Evolutionary conservation across 2,888 invertebrate species (phyloP), one percentile per base, ranked within the genome.

Genomic region (Priocnemis perturbator): DNA sequence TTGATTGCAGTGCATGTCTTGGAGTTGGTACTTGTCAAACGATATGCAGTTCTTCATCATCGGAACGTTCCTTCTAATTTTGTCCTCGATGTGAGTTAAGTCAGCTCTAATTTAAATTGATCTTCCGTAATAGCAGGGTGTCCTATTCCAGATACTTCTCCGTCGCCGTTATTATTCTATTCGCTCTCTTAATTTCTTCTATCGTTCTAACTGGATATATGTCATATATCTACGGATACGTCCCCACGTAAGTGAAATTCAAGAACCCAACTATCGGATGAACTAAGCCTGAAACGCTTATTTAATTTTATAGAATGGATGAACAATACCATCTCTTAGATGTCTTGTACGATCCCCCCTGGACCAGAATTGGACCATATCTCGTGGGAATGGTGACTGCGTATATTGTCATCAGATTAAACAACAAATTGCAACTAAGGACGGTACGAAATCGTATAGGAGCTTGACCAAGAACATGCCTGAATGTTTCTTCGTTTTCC

Each of bases 1-100:
- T 57, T 11, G 69, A 60, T 30, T 37, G 14, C 76, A 89, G 90
- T 91, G 91, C 64, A 76, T 91, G 73, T 87, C 89, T 17, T 91
- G 91, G 91, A 90, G 90, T 55, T 91, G 90, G 90, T 91, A 91
- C 72, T 78, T 91, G 21, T 88, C 91, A 26, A 86, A 87, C 20
- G 91, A 91, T 74, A 91, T 90, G 85, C 91, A 91, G 74, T 90
- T 89, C 68, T 91, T 90, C 74, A 63, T 85, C 3, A 85, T 90
- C 59, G 85, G 85, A 50, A 77, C 84, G 0, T 79, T 89, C 50
- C 71, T 91, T 37, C 71, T 91, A 3, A 81, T 90, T 47, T 65
- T 91, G n/a, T 90, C 90, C 1, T 85, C 88, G 30, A 81, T 85
- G 90, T 90, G 84, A 90, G 89, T 85, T 37, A 47, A 37, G 4